Base-by-base conservation (phyloP, 2,797 vertebrate genomes). In the Sebastes diaconus region DNA sequence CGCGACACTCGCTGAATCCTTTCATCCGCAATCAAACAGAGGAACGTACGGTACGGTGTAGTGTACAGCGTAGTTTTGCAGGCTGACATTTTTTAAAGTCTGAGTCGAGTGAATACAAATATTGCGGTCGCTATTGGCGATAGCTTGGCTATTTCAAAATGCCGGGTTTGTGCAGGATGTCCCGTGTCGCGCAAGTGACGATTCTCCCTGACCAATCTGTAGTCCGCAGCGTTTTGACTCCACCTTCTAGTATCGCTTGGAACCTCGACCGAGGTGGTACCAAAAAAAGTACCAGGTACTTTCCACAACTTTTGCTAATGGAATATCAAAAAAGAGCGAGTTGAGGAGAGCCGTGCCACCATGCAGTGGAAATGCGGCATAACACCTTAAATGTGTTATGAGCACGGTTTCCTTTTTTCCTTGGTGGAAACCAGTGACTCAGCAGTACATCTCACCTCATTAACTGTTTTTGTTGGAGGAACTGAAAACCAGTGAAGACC, bases 401-500 rank as follows among this genome's bases (percentile, higher is more conserved):
- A 63, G 29, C 55, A 12, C 12, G 3, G 13, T 54, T 54, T 24
- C 36, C 24, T 36, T 11, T 58, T 71, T 67, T 8, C 24, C 22
- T 8, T 9, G 52, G 12, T 63, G 58, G 2, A 55, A 75, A 75
- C 22, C n/a, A 36, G 77, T 77, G 65, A 69, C 66, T 81, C 68
- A 60, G 59, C 66, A 75, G 65, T 25, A 81, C 39, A 55, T 86
- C 70, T 80, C 70, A 61, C 75, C 57, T 39, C 71, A 75, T 65
- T 60, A 80, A 74, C 6, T 67, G 32, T 74, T 73, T 34, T 2
- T 36, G 55, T 52, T 25, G 71, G 22, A 55, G 55, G 30, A 77
- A 36, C 16, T 70, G 10, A 74, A 65, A 78, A 27, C 63, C 39
- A 68, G 46, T 63, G 24, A 32, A 46, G 64, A 46, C 1, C 13